phyloP scores from a whole-genome alignment of 2,113 vertebrate genomes.

The Taurulus bubalis region DNA sequence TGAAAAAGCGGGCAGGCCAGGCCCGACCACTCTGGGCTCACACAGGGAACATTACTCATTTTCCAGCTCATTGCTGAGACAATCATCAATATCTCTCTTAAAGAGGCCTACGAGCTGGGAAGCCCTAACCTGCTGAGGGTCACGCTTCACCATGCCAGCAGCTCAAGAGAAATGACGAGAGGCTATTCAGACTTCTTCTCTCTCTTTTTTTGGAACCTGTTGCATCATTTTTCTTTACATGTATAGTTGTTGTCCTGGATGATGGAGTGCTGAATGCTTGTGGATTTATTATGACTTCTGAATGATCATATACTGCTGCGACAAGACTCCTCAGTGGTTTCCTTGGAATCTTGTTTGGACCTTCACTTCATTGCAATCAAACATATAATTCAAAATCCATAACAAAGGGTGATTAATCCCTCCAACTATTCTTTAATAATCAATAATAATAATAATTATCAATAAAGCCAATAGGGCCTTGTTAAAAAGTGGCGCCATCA shows the following conservation, averaged over 20 bases:
- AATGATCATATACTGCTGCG: not conserved
- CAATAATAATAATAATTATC: no score
- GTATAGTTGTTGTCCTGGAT: not conserved
- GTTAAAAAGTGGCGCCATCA: no score
- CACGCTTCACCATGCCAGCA: slow-evolving; percentile 49
- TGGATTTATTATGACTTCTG: not conserved
- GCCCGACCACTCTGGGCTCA: slow-evolving; percentile 50
- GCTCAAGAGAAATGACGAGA: slow-evolving; percentile 64
- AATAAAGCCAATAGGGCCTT: no score
- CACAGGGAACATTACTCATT: slow-evolving; percentile 78
- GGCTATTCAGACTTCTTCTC: slow-evolving; percentile 23
- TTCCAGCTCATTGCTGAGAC: slow-evolving; percentile 77
- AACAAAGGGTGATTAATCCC: no score
- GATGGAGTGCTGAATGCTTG: not conserved
- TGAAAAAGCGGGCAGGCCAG: slow-evolving; percentile 27
- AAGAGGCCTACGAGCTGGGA: slow-evolving; percentile 66
- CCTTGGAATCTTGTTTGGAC: not conserved
- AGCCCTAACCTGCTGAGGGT: slow-evolving; percentile 68
- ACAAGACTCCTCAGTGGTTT: not conserved
- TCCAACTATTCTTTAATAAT: no score
- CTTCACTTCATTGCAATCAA: not conserved
- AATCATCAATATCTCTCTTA: slow-evolving; percentile 78
- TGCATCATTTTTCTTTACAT: slow-evolving; percentile 27
- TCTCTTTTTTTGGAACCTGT: slow-evolving; percentile 34
- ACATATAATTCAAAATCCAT: not conserved